A percentile compares a stretch with the other conserved stretches of the same genome.
Conservation (phyloP, 2,113 vertebrate species). For the Eptesicus fuscus region DNA sequence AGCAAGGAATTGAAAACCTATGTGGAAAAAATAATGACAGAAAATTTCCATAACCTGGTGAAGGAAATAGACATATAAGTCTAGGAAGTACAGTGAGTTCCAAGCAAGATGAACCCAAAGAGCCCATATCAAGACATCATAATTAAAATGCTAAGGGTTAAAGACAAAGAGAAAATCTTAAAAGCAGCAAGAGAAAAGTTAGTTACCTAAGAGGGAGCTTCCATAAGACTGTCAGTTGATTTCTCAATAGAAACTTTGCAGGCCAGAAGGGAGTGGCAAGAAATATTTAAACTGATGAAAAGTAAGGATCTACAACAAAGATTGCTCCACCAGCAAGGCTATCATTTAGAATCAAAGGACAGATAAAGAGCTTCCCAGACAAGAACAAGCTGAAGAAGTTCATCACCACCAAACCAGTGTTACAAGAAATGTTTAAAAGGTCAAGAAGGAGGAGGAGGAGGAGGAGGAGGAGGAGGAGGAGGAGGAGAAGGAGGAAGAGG, state of each 20-base stretch:
- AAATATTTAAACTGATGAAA: not conserved
- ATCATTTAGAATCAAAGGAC: not conserved
- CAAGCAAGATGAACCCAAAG: not conserved
- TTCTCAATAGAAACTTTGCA: not conserved
- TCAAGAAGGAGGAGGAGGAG: not conserved
- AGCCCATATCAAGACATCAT: not conserved
- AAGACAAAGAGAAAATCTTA: not conserved
- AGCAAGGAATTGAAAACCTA: not conserved
- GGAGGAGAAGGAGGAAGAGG: too few relatives aligned
- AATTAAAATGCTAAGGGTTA: not conserved
- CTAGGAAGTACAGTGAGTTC: not conserved
- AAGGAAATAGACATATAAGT: not conserved
- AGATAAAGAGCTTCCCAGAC: not conserved
- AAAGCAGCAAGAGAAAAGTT: not conserved
- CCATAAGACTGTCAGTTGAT: too few relatives aligned
- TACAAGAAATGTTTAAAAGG: not conserved
- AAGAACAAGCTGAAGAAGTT: not conserved
- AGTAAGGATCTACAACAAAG: too few relatives aligned
- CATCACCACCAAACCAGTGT: not conserved
- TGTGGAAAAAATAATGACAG: not conserved
- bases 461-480: rapidly evolving
- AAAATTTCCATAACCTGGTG: not conserved
- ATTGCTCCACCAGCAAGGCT: not conserved
- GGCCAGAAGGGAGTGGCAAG: not conserved
- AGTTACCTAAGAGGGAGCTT: not conserved